phyloP scores from a whole-genome alignment of 2,888 invertebrate genomes.

The Notocelia uddmanniana region DNA sequence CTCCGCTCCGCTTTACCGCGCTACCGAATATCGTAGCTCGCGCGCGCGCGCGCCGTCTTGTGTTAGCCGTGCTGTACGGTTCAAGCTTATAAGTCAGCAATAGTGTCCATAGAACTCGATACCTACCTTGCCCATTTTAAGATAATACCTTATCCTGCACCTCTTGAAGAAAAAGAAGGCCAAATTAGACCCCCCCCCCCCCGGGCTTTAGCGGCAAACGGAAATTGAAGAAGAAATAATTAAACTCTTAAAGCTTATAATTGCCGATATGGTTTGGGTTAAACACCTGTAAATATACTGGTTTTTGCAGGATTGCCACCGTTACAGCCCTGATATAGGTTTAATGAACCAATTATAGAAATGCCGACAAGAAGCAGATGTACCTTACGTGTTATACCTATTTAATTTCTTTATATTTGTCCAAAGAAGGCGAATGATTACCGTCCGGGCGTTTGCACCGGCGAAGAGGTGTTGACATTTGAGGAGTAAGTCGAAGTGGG shows the following conservation, averaged over 20 bases:
- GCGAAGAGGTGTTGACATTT: neutral
- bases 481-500: neutral
- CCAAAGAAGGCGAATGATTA: neutral
- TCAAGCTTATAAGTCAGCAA: neutral
- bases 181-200: neutral
- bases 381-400: neutral
- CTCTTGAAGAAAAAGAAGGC: neutral
- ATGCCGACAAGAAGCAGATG: neutral
- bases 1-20: too few relatives aligned
- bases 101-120: neutral
- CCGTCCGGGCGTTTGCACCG: neutral
- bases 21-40: too few relatives aligned
- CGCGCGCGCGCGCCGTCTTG: too few relatives aligned
- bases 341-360: slow-evolving; percentile 4
- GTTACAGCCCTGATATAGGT: slow-evolving; percentile 1
- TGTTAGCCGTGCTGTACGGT: too few relatives aligned
- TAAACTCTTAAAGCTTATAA: neutral
- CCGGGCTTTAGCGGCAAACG: too few relatives aligned
- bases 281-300: neutral
- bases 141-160: neutral
- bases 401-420: neutral
- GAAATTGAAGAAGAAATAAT: neutral
- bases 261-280: neutral
- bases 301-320: neutral
- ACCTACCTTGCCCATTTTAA: neutral